Base-by-base conservation (phyloP, 1,140 invertebrate species). In the Bombus waltoni region DNA sequence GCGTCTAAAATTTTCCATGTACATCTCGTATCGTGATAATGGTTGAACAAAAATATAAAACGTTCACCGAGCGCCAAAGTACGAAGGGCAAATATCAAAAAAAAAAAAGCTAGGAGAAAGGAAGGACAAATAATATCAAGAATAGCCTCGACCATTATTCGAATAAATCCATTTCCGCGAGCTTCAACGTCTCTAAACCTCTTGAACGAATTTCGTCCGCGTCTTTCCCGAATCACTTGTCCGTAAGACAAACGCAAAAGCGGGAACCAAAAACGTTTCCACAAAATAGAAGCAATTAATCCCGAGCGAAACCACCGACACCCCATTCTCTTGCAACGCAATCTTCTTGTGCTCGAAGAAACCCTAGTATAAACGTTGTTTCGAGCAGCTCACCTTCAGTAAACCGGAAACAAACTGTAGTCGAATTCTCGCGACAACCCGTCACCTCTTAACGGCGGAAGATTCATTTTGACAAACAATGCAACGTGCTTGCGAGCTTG, bases 401-500 rank as follows among this genome's bases (percentile, higher is more conserved):
- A n/a, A 70, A 40, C 42, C n/a, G 32, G 47, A 75, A 53, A 42
- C 73, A 28, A 47, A 75, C 47, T n/a, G 44, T 53, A 75, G 32
- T 38, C 47, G 47, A 38, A 40, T 59, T 28, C 18, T 22, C 47
- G 74, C 53, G 47, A 76, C 53, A 8, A 32, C 10, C 53, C 25
- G 74, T 72, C 71, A 42, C 28, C 40, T 9, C 10, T 11, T 62
- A 18, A 35, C 38, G 11, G 32, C 28, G 42, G 9, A 42, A 40
- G 35, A 77, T 77, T 42, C 57, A 42, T 77, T 65, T 42, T 32
- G 15, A 8, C 57, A 62, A 77, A 65, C 75, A 62, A 42, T 42
- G 57, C 38, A 3, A n/a, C 59, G 38, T 11, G 22, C n/a, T 15
- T 38, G 28, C 15, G 53, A 22, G 44, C 44, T 47, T 47, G 44